These are phyloP conservation scores for Parotocinclus haroldoi DNA, from an alignment of 2,797 vertebrate species.

Conservation along the genomic window DNA sequence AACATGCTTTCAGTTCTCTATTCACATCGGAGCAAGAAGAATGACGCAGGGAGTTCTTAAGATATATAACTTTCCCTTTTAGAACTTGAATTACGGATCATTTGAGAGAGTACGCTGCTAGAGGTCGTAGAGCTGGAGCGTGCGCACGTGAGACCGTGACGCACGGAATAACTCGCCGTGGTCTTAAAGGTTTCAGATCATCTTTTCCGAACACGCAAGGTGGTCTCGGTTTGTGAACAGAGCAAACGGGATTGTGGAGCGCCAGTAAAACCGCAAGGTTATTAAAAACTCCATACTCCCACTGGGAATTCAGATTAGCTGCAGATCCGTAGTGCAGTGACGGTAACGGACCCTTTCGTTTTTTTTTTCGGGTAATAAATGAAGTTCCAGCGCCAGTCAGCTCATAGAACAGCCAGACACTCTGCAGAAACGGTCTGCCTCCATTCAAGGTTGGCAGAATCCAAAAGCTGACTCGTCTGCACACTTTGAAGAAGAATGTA, in stretches of 20 bases:
- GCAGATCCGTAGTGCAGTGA: constrained; percentile 12
- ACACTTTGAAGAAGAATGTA: no score
- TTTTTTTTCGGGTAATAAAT: background rate
- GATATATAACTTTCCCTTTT: background rate
- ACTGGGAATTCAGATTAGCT: constrained; percentile 8
- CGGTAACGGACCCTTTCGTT: constrained; percentile 1
- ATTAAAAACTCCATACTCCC: constrained; percentile 20
- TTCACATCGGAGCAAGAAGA: background rate
- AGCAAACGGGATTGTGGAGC: background rate
- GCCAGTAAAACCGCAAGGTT: constrained; percentile 14
- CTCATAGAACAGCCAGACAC: background rate
- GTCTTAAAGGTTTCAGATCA: constrained; percentile 8
- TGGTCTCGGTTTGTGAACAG: background rate
- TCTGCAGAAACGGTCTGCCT: no score
- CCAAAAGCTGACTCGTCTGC: no score
- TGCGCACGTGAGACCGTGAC: background rate
- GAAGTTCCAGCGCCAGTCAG: background rate
- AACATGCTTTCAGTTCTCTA: background rate
- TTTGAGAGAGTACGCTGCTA: background rate
- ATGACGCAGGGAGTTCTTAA: background rate
- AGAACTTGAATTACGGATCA: background rate
- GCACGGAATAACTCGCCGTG: constrained; percentile 8
- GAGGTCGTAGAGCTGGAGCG: background rate
- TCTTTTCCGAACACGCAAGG: background rate
- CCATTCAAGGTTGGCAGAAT: no score